Percentiles rank a stretch among this genome's conserved stretches.
Evolutionary conservation across 2,888 invertebrate species (phyloP).

Genomic region (Bombylius major): DNA sequence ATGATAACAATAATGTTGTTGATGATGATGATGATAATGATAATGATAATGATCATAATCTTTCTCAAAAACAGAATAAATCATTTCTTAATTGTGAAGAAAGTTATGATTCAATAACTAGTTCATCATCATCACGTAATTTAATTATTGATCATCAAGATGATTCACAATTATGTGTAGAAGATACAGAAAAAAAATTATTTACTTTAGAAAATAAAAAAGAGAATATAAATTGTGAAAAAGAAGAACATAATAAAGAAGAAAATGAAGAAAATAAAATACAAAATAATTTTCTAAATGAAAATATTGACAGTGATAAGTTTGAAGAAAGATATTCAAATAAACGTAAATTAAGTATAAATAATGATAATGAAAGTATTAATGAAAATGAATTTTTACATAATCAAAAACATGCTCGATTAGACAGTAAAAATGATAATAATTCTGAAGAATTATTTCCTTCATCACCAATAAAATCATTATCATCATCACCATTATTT

Average conservation of each 20-base stretch:
- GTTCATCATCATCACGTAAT: constrained; percentile 30
- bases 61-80: background rate
- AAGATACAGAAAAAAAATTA: background rate
- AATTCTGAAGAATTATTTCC: background rate
- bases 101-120: constrained; percentile 16
- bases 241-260: background rate
- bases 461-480: too few species aligned
- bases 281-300: background rate
- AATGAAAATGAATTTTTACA: background rate
- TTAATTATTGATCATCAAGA: constrained; percentile 33
- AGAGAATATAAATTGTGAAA: background rate
- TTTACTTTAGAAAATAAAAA: background rate
- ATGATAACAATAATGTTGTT: too few species aligned
- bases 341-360: background rate
- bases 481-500: too few species aligned
- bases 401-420: background rate
- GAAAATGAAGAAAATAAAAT: background rate
- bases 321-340: background rate
- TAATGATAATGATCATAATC: too few species aligned
- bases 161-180: constrained; percentile 2
- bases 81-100: constrained; percentile 11
- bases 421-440: background rate
- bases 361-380: background rate
- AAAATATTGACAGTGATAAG: background rate
- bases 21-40: background rate